Conservation (phyloP, 1,140 invertebrate species). For the Diuraphis noxia region DNA sequence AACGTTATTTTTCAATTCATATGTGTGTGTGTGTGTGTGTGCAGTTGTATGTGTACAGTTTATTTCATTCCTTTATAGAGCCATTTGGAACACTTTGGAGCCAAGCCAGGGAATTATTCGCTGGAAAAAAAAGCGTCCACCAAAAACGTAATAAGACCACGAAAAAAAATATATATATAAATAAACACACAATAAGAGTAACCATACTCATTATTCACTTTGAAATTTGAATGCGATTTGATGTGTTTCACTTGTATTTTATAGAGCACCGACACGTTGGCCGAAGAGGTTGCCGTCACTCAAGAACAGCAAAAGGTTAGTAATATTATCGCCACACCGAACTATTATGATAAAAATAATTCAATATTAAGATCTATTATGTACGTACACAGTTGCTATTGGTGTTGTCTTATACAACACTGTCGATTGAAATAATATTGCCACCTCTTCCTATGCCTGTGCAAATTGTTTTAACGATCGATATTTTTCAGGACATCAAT, state of each 20-base stretch:
- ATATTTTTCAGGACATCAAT: conserved; percentile 59
- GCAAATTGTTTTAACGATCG: no score
- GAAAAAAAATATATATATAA: background rate
- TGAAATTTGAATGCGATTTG: background rate
- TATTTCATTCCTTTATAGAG: conserved; percentile 19
- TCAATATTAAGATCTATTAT: no score
- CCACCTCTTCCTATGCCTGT: no score
- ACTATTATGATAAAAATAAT: background rate
- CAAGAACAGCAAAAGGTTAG: conserved; percentile 31
- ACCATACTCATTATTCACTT: background rate
- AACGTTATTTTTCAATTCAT: conserved; percentile 32
- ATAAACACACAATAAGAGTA: background rate
- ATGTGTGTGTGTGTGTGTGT: background rate
- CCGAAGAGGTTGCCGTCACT: background rate
- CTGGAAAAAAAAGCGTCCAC: conserved; percentile 35
- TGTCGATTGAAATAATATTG: background rate
- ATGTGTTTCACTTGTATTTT: background rate
- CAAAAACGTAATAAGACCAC: conserved; percentile 36
- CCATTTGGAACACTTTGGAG: conserved; percentile 51
- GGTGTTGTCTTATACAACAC: background rate
- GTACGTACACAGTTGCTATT: no score
- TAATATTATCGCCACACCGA: background rate
- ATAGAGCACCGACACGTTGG: conserved; percentile 27
- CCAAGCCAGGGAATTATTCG: conserved; percentile 45
- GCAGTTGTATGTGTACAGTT: background rate